Evolutionary conservation across 2,888 invertebrate species (phyloP).

Genomic region (Subacronicta megacephala): DNA sequence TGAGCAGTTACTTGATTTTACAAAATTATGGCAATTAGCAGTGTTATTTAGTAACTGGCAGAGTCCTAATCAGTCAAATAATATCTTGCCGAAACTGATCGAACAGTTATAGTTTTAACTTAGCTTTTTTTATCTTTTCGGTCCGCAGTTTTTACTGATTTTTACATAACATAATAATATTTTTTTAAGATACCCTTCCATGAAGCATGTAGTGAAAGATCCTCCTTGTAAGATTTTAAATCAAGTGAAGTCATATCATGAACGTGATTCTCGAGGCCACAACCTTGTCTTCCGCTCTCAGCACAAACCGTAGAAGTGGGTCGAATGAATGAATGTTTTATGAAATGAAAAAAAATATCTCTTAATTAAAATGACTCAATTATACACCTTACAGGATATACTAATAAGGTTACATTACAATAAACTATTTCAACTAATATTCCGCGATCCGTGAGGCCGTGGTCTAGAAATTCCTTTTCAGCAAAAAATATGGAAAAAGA

Average conservation of each 20-base stretch:
- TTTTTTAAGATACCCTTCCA: too few relatives aligned
- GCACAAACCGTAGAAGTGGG: conserved; percentile 4
- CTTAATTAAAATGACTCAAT: conserved; percentile 7
- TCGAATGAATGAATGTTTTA: conserved; percentile 22
- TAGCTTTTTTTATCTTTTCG: too few relatives aligned
- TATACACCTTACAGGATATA: neutral
- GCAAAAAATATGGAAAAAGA: neutral
- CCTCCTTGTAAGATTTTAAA: too few relatives aligned
- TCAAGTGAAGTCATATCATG: neutral
- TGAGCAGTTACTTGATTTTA: too few relatives aligned
- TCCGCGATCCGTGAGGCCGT: neutral
- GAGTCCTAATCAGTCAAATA: too few relatives aligned
- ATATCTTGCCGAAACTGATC: too few relatives aligned
- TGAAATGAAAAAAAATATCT: conserved; percentile 10
- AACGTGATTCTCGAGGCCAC: conserved; percentile 8
- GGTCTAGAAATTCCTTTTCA: conserved; percentile 1
- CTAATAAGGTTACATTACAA: conserved; percentile 22
- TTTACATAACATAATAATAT: too few relatives aligned
- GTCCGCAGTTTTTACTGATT: too few relatives aligned
- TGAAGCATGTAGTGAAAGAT: too few relatives aligned
- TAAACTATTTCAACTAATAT: conserved; percentile 10
- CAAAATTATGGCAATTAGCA: too few relatives aligned
- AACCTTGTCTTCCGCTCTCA: neutral
- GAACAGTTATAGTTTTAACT: too few relatives aligned
- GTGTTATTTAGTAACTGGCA: too few relatives aligned